These are phyloP conservation scores for Sepiola atlantica DNA, from an alignment of 2,888 invertebrate genomes.

Conservation along the genomic window DNA sequence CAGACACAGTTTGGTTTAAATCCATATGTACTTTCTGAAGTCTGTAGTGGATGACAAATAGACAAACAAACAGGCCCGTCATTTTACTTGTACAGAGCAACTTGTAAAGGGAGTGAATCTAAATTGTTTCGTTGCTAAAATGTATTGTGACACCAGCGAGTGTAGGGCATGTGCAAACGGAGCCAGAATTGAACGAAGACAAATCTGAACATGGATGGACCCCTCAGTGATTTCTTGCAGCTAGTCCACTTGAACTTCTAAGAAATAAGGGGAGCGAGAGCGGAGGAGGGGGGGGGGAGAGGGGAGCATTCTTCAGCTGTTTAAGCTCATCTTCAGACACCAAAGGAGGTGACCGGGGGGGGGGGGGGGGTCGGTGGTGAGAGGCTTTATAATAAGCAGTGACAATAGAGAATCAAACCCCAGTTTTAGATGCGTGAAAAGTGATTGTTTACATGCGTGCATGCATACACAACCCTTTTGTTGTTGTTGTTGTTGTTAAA, in stretches of 20 bases:
- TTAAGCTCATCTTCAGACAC: background rate
- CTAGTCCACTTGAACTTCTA: background rate
- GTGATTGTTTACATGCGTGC: background rate
- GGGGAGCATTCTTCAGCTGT: background rate
- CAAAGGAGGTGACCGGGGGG: background rate
- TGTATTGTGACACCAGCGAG: too few relatives aligned
- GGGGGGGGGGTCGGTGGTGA: background rate
- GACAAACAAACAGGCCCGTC: too few relatives aligned
- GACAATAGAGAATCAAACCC: background rate
- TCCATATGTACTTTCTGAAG: too few relatives aligned
- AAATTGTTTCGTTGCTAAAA: too few relatives aligned
- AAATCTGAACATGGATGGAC: background rate
- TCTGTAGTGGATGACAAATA: too few relatives aligned
- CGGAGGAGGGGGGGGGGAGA: background rate
- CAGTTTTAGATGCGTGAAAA: background rate
- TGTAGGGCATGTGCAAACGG: too few relatives aligned
- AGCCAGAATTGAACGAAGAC: background rate
- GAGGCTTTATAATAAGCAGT: background rate
- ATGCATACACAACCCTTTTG: background rate
- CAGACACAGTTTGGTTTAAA: too few relatives aligned
- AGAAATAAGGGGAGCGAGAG: background rate
- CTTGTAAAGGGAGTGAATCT: too few relatives aligned
- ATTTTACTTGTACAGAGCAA: too few relatives aligned
- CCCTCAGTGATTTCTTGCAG: background rate
- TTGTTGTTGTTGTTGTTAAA: background rate